Conservation (phyloP, 2,888 invertebrate genomes). For the Barypeithes pellucidus region DNA sequence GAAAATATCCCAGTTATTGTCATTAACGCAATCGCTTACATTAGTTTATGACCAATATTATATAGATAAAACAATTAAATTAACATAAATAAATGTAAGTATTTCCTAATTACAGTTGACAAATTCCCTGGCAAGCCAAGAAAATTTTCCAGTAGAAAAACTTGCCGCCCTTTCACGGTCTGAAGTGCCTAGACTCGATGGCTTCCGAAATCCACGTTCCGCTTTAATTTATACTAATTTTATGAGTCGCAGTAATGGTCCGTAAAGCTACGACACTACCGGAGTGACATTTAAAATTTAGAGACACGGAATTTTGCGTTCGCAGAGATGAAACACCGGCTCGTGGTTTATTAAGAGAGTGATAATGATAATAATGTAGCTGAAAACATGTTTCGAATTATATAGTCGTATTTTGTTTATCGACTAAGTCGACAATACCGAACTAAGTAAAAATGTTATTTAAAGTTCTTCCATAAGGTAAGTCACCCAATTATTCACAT, state of each 20-base stretch:
- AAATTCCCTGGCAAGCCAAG: background rate
- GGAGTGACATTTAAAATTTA: constrained; percentile 52
- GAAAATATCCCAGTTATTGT: too few species aligned
- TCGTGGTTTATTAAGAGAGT: constrained; percentile 1
- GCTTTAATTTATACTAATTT: constrained; percentile 57
- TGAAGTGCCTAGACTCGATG: constrained; percentile 44
- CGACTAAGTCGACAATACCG: too few species aligned
- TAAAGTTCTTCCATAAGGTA: too few species aligned
- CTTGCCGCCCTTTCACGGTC: constrained; percentile 53
- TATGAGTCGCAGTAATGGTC: constrained; percentile 55
- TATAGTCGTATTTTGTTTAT: too few species aligned
- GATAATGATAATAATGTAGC: background rate
- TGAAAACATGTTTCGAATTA: constrained; percentile 7
- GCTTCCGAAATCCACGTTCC: constrained; percentile 48
- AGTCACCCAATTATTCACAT: too few species aligned
- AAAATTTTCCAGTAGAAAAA: constrained; percentile 44
- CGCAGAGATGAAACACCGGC: constrained; percentile 15
- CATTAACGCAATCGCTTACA: too few species aligned
- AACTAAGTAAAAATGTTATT: too few species aligned
- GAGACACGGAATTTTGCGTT: constrained; percentile 35
- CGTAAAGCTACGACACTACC: constrained; percentile 53
- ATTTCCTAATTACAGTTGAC: constrained; percentile 10
- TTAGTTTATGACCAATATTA: too few species aligned
- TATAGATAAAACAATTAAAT: too few species aligned
- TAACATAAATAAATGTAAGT: background rate